A percentile compares a stretch with the other conserved stretches of the same genome.
Evolutionary conservation across 2,888 invertebrate genomes (phyloP).

Genomic region (Allolobophora icterica): DNA sequence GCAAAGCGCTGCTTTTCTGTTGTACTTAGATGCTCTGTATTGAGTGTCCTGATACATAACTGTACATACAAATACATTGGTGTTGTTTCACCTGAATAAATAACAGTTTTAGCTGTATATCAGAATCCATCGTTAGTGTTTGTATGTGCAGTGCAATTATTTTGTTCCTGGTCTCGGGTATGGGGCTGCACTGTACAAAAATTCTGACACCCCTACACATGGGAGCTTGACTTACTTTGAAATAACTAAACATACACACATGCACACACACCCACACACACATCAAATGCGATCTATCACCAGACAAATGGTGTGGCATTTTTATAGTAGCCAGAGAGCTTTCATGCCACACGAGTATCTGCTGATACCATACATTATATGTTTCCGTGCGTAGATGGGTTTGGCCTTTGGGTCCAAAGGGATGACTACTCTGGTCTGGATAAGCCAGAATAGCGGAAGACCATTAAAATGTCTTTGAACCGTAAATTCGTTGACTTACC

Average conservation of each 20-base stretch:
- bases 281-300: not conserved
- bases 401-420: not conserved
- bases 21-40: too few relatives aligned
- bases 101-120: too few relatives aligned
- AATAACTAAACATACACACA: not conserved
- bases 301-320: constrained; percentile 8
- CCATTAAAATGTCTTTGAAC: not conserved
- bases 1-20: too few relatives aligned
- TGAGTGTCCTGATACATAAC: too few relatives aligned
- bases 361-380: not conserved
- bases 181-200: too few relatives aligned
- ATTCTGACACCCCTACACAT: not conserved
- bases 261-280: too few relatives aligned
- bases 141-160: too few relatives aligned
- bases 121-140: too few relatives aligned
- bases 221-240: not conserved
- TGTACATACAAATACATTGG: too few relatives aligned
- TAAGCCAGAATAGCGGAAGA: not conserved
- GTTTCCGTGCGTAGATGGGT: not conserved
- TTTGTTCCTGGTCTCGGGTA: too few relatives aligned
- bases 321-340: not conserved
- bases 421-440: not conserved
- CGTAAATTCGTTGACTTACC: constrained; percentile 42
- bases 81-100: too few relatives aligned
- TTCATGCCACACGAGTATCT: not conserved